Conservation (phyloP, 1,140 invertebrate genomes). For the Apis florea region DNA sequence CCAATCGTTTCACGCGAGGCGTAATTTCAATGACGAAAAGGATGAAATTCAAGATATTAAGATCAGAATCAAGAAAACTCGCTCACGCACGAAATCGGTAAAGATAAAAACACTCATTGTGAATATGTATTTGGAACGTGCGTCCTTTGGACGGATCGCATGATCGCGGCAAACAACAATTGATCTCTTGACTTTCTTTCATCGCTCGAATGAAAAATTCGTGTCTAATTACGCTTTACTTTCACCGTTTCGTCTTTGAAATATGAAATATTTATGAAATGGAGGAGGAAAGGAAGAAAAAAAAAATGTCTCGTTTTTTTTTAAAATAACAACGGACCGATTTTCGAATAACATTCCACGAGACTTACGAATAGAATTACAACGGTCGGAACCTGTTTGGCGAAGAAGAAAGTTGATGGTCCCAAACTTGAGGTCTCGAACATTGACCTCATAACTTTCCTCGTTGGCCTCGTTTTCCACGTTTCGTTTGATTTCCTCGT, state of each 20-base stretch:
- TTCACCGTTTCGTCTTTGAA: background rate
- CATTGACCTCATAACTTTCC: constrained; percentile 46
- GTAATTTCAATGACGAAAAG: background rate
- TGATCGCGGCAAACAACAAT: background rate
- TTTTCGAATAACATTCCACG: constrained; percentile 41
- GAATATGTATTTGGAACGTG: constrained; percentile 4
- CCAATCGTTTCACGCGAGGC: background rate
- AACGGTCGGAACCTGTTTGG: constrained; percentile 51
- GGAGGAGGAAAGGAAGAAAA: too few relatives aligned
- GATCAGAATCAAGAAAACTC: background rate
- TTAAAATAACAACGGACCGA: background rate
- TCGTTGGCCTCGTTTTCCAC: constrained; percentile 50
- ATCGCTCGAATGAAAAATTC: background rate
- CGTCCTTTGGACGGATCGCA: too few relatives aligned
- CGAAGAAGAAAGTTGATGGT: constrained; percentile 59
- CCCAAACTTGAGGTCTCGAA: constrained; percentile 54
- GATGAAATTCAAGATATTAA: background rate
- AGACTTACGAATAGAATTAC: constrained; percentile 38
- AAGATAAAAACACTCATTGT: background rate
- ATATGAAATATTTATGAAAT: background rate
- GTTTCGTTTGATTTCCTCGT: constrained; percentile 13
- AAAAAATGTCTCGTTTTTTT: background rate
- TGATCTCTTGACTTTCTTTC: background rate
- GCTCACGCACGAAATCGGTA: background rate
- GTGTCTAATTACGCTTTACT: background rate